Evolutionary conservation across 2,797 vertebrate species (phyloP), one percentile per base, ranked within the genome.

Genomic region (Phaenicophaeus curvirostris): DNA sequence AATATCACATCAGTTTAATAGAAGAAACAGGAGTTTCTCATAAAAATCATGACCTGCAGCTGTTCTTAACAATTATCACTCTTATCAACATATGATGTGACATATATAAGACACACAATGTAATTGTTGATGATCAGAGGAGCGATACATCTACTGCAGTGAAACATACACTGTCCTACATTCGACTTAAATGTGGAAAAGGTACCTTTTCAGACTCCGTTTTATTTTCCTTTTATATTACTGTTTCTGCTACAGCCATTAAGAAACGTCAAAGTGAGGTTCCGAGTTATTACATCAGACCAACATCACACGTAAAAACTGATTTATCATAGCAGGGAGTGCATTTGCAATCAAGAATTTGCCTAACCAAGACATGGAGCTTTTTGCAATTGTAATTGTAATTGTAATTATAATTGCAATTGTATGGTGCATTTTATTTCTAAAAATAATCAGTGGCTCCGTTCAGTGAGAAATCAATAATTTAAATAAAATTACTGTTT

Each of bases 401-500:
- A 39, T 78, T 81, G 66, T 83, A 61, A 61, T 67, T 58, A 19
- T 31, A 81, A 74, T n/a, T n/a, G n/a, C n/a, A n/a, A n/a, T 68
- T 62, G 66, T 33, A 62, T 28, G 51, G 14, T 31, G 44, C 72
- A 9, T 0, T 12, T 83, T 82, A 25, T 37, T 23, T 28, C 63
- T 42, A 72, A 85, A 93, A 91, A 85, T 54, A 79, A 88, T 48
- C 83, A 50, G 33, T 51, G 68, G n/a, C 25, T 61, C 71, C 48
- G 76, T 93, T 94, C 54, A 79, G 61, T 58, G 42, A 48, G 71
- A 59, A 94, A 82, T 77, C 57, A 85, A 82, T 76, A 67, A 91
- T 82, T 94, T 73, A 88, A 94, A 91, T 82, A 82, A 93, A 96
- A 96, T 91, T 88, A 71, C 50, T 87, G 69, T 86, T 92, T 90